phyloP scores from a whole-genome alignment of 1,140 invertebrate species.

The Eufriesea mexicana region DNA sequence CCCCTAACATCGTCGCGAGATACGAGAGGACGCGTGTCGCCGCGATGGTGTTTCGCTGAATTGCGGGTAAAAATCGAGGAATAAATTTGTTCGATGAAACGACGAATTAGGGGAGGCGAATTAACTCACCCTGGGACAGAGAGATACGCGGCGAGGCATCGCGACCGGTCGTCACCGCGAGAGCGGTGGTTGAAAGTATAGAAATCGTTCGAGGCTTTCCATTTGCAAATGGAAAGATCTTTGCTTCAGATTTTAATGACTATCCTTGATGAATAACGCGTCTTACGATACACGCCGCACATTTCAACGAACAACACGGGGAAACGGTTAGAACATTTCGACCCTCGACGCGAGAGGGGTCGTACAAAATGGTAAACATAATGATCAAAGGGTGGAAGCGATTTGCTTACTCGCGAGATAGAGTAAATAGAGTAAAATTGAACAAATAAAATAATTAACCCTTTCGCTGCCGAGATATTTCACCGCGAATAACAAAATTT shows the following conservation, averaged over 20 bases:
- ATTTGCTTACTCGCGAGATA: too few species aligned
- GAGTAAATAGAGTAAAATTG: too few species aligned
- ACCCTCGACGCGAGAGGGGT: too few species aligned
- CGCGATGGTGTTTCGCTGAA: background rate
- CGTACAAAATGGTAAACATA: too few species aligned
- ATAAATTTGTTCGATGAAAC: background rate
- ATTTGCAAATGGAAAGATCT: slow-evolving; percentile 17
- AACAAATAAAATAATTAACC: too few species aligned
- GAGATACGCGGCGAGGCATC: background rate
- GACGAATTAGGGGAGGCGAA: background rate
- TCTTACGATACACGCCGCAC: background rate
- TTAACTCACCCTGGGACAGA: background rate
- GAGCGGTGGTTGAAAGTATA: background rate
- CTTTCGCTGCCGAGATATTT: too few species aligned
- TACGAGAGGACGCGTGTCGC: background rate
- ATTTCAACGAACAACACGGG: background rate
- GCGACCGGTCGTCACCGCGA: background rate
- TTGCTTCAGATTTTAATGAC: background rate
- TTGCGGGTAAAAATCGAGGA: background rate
- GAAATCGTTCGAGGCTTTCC: slow-evolving; percentile 10
- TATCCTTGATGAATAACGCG: background rate
- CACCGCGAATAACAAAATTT: too few species aligned
- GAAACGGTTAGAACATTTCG: background rate
- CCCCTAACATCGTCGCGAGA: background rate
- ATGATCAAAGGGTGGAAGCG: too few species aligned